These are phyloP conservation scores for Allacma fusca DNA, from an alignment of 2,888 invertebrate species.

Conservation along the genomic window DNA sequence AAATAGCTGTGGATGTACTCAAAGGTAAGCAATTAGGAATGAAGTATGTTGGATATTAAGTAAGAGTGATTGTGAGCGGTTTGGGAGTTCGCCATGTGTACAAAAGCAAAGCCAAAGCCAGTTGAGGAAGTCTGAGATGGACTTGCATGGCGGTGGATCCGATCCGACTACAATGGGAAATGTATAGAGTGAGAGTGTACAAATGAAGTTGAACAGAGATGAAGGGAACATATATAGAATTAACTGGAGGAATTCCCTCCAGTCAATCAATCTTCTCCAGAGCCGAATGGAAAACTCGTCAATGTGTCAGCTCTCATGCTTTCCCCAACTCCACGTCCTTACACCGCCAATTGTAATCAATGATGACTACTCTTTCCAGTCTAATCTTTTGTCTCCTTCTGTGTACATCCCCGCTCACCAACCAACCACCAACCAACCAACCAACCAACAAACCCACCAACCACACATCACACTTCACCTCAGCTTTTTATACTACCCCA, in stretches of 20 bases:
- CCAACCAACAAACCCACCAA: too few relatives aligned
- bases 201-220: conserved; percentile 29
- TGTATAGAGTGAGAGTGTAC: conserved; percentile 16
- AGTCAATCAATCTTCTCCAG: conserved; percentile 42
- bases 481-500: background rate
- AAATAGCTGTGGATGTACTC: too few relatives aligned
- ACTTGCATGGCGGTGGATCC: conserved; percentile 35
- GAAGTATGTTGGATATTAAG: conserved; percentile 9
- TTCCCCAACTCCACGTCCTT: background rate
- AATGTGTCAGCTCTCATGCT: conserved; percentile 30
- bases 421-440: too few relatives aligned
- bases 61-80: background rate
- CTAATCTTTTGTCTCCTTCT: conserved; percentile 19
- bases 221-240: conserved; percentile 16
- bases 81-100: conserved; percentile 31
- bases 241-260: conserved; percentile 40
- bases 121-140: conserved; percentile 13
- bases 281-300: conserved; percentile 13
- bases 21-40: background rate
- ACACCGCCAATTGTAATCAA: conserved; percentile 30
- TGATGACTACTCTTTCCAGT: conserved; percentile 31
- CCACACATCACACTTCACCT: conserved; percentile 13
- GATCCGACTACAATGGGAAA: background rate
- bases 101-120: background rate
- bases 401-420: too few relatives aligned